Base-by-base conservation (phyloP, 2,888 invertebrate species). In the Caenorhabditis japonica region DNA sequence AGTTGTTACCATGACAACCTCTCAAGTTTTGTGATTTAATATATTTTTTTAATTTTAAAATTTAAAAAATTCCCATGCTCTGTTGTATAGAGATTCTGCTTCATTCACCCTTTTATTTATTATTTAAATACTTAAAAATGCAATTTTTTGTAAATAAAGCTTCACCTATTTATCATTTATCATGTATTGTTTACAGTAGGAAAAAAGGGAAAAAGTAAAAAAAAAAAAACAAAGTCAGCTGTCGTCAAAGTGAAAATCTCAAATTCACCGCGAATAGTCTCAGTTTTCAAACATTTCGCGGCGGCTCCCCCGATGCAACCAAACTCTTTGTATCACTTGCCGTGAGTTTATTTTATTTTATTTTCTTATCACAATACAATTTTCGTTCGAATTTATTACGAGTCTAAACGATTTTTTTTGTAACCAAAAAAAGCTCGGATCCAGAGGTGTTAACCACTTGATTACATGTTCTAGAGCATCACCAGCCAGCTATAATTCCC, bases 201-300 rank as follows among this genome's bases (percentile, higher is more conserved):
- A n/a, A n/a, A n/a, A n/a, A n/a, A n/a, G n/a, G n/a, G n/a, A n/a
- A n/a, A n/a, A n/a, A n/a, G n/a, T n/a, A n/a, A n/a, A n/a, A n/a
- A n/a, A n/a, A n/a, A n/a, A n/a, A n/a, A n/a, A n/a, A n/a, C n/a
- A 30, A 30, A 30, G 30, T 7, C 30, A 30, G 30, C 30, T 30
- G 30, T 30, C 30, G 10, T 10, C 30, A 5, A 5, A 5, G 10
- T 5, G 30, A 33, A 53, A 53, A 38, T 34, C 23, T 47, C 53
- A 30, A 30, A n/a, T n/a, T 36, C 34, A 21, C 13, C 34, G 13
- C 41, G 13, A 36, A 25, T 19, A 36, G 41, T 58, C 61, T 73
- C 73, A 66, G 59, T 73, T 73, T 73, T 66, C 73, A 70, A 70
- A 71, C 38, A 51, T 66, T 56, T 17, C 43, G 56, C n/a, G n/a